A percentile compares a stretch with the other conserved stretches of the same genome.
These are phyloP conservation scores for Danaus chrysippus DNA, from an alignment of 2,888 invertebrate species.

Conservation along the genomic window DNA sequence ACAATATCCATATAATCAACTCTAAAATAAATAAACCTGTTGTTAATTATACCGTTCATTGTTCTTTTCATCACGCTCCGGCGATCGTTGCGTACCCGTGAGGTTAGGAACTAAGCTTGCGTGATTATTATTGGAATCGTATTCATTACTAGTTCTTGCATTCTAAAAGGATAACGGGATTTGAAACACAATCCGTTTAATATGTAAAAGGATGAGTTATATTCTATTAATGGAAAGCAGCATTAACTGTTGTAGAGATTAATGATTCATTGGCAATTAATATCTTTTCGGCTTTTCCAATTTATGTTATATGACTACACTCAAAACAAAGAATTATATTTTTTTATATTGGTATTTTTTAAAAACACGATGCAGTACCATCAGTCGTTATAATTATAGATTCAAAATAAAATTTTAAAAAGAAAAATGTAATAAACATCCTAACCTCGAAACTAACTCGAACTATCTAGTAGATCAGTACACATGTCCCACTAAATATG, in stretches of 20 bases:
- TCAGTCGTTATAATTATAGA: too few relatives aligned
- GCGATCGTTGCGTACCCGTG: conserved; percentile 25
- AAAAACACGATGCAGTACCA: too few relatives aligned
- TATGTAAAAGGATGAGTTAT: neutral
- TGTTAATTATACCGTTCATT: conserved; percentile 19
- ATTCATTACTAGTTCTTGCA: neutral
- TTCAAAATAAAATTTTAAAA: too few relatives aligned
- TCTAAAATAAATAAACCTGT: neutral
- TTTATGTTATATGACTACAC: too few relatives aligned
- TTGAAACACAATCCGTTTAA: neutral
- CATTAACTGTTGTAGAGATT: too few relatives aligned
- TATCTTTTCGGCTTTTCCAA: too few relatives aligned
- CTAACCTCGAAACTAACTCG: neutral
- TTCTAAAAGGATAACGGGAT: neutral
- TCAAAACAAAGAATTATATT: too few relatives aligned
- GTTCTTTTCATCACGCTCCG: conserved; percentile 26
- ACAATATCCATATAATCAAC: neutral
- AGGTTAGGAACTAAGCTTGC: conserved; percentile 16
- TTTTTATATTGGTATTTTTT: too few relatives aligned
- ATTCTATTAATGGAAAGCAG: too few relatives aligned
- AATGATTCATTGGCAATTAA: too few relatives aligned
- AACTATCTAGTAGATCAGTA: neutral
- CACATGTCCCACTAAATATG: neutral
- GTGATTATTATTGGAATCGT: neutral
- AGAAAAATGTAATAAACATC: neutral